Evolutionary conservation across 2,113 vertebrate genomes (phyloP).

Genomic region (Gnathonemus longibarbis): DNA sequence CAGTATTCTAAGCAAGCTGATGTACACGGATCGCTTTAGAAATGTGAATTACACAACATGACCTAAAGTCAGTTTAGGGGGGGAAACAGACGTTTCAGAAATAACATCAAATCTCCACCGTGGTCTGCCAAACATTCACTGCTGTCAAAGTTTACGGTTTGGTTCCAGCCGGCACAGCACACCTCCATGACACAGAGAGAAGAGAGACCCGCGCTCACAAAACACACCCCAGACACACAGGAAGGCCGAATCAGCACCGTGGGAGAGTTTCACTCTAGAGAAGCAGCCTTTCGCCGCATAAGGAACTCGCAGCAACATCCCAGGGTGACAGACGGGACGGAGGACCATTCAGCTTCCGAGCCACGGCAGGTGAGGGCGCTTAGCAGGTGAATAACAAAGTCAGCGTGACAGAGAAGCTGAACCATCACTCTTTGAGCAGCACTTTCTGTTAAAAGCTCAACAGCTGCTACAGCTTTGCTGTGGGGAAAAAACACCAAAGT

Average conservation of each 20-base stretch:
- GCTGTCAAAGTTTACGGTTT: not conserved
- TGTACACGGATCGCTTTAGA: not conserved
- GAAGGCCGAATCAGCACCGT: not conserved
- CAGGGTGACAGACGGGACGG: not conserved
- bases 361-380: not conserved
- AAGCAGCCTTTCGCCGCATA: not conserved
- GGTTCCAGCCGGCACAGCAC: not conserved
- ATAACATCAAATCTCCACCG: not conserved
- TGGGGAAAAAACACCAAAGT: not conserved
- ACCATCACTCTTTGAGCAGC: not conserved
- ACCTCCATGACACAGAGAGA: not conserved
- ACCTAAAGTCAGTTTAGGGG: not conserved
- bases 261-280: not conserved
- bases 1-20: not conserved
- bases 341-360: not conserved
- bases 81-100: not conserved
- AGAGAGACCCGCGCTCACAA: not conserved
- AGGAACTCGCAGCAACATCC: not conserved
- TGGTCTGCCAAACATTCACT: not conserved
- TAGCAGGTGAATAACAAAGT: not conserved
- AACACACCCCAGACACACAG: not conserved
- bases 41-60: not conserved
- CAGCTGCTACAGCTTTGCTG: not conserved
- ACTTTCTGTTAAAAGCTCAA: not conserved
- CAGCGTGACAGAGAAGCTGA: not conserved